Percentiles rank a stretch among this genome's conserved stretches.
These are phyloP conservation scores for Plusia festucae DNA, from an alignment of 2,888 invertebrate species.

Conservation along the genomic window DNA sequence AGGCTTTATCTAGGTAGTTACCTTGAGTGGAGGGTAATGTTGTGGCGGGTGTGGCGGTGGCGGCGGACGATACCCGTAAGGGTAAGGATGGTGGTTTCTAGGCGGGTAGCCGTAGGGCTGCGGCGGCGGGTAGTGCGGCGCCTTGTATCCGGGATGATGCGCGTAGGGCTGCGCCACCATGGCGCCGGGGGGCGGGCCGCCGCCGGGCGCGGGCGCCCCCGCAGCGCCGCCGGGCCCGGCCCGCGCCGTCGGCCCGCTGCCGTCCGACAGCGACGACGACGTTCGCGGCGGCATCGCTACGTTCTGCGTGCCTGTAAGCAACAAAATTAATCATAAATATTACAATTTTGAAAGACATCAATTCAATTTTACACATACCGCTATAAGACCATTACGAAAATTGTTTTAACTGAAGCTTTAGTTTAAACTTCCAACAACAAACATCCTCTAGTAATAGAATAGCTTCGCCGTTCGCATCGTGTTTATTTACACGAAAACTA, in stretches of 20 bases:
- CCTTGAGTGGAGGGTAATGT: conserved; percentile 84
- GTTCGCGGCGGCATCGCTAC: conserved; percentile 98
- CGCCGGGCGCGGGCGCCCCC: conserved; percentile 72
- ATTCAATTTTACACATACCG: background rate
- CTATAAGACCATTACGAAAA: background rate
- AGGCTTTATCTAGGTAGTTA: conserved; percentile 40
- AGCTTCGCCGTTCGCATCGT: conserved; percentile 24
- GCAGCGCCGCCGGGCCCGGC: conserved; percentile 70
- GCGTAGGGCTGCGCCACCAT: conserved; percentile 83
- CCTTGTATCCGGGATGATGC: conserved; percentile 81
- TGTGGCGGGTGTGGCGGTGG: conserved; percentile 84
- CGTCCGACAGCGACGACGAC: conserved; percentile 93
- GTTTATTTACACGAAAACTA: conserved; percentile 59
- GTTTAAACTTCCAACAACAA: too few relatives aligned
- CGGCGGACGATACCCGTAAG: conserved; percentile 83
- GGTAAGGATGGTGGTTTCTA: conserved; percentile 86
- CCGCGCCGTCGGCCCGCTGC: conserved; percentile 83
- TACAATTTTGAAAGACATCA: background rate
- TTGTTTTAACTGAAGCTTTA: too few relatives aligned
- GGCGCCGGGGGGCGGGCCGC: conserved; percentile 80
- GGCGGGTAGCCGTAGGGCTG: conserved; percentile 85
- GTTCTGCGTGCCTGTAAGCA: conserved; percentile 94
- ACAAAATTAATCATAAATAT: conserved; percentile 11
- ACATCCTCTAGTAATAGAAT: conserved; percentile 12
- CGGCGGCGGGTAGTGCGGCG: conserved; percentile 85